These are phyloP conservation scores for Nowickia ferox DNA, from an alignment of 2,888 invertebrate genomes.

Conservation along the genomic window DNA sequence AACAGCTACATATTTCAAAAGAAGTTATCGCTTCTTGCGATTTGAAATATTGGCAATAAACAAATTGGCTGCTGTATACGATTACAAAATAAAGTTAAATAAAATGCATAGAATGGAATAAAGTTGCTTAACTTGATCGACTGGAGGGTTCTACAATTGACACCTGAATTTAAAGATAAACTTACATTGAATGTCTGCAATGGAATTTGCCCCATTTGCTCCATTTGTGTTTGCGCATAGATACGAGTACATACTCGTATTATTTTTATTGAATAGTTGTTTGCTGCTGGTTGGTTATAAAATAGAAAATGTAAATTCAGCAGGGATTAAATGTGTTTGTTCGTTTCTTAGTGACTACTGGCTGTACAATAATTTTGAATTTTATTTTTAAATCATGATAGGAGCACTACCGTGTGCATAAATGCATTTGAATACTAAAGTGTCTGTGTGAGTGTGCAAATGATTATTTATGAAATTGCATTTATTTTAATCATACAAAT, in stretches of 20 bases:
- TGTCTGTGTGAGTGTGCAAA: constrained; percentile 31
- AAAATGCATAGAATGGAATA: constrained; percentile 21
- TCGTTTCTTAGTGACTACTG: neutral
- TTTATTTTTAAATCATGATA: constrained; percentile 32
- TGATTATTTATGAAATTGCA: constrained; percentile 68
- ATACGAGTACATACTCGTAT: no score
- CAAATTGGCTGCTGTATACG: constrained; percentile 29
- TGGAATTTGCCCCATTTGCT: constrained; percentile 53
- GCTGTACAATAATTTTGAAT: neutral
- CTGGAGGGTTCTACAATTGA: constrained; percentile 61
- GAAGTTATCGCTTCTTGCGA: neutral
- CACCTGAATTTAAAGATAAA: constrained; percentile 64
- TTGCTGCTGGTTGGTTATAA: constrained; percentile 24
- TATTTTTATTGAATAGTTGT: constrained; percentile 24
- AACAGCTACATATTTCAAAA: constrained; percentile 35
- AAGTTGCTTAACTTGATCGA: constrained; percentile 62
- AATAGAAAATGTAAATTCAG: constrained; percentile 38
- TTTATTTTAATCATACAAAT: constrained; percentile 66
- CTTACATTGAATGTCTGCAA: constrained; percentile 40
- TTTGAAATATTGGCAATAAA: constrained; percentile 24
- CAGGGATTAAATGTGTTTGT: constrained; percentile 43
- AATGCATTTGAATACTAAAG: neutral
- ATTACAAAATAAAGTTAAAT: constrained; percentile 7
- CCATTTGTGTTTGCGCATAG: constrained; percentile 21
- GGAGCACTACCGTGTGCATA: neutral